Conservation (phyloP, 2,113 vertebrate species). For the Microcebus tavaratra region DNA sequence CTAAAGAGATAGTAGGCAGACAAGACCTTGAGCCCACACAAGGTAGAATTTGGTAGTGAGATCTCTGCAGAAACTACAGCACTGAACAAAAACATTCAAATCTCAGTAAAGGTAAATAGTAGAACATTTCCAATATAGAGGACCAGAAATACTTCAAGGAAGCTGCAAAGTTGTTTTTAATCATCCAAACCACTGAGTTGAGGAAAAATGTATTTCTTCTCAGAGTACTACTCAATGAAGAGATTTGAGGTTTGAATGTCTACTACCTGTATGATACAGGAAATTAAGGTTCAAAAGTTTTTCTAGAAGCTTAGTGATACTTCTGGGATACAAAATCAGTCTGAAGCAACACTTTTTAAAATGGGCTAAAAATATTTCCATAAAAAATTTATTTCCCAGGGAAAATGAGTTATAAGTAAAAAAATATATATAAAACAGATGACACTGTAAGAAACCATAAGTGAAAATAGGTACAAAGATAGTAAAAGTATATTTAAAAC, state of each 20-base stretch:
- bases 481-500: neutral
- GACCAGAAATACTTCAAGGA: neutral
- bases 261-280: neutral
- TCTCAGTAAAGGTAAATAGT: neutral
- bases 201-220: neutral
- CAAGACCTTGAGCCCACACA: neutral
- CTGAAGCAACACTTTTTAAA: neutral
- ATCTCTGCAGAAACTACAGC: neutral
- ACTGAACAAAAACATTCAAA: neutral
- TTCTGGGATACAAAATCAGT: neutral
- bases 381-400: neutral
- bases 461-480: neutral
- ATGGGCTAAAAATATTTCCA: neutral
- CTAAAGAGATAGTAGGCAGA: neutral
- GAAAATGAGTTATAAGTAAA: neutral
- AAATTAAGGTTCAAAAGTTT: neutral
- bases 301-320: neutral
- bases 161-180: neutral
- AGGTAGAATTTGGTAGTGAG: neutral
- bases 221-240: neutral
- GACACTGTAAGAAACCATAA: neutral
- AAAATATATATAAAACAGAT: neutral
- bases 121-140: neutral
- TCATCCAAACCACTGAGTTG: neutral
- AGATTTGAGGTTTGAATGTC: neutral